Percentiles rank a stretch among this genome's conserved stretches.
Conservation (phyloP, 2,797 vertebrate species). For the Thamnophis elegans region DNA sequence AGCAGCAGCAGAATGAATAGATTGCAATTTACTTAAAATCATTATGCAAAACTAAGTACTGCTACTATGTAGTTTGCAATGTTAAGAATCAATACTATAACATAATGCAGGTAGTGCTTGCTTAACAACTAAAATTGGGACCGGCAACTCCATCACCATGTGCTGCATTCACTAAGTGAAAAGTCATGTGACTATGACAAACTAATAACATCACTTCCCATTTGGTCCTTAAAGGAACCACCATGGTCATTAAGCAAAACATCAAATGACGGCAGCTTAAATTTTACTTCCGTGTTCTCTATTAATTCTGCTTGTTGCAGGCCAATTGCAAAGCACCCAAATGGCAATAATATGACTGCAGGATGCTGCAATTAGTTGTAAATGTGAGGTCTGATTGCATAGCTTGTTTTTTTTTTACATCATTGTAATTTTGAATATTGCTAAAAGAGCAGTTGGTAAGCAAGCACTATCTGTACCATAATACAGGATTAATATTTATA, state of each 20-base stretch:
- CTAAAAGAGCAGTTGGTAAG: not conserved
- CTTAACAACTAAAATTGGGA: not conserved
- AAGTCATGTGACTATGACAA: not conserved
- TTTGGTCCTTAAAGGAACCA: not conserved
- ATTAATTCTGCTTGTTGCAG: not conserved
- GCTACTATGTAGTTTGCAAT: not conserved
- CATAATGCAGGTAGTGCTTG: not conserved
- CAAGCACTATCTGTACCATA: not conserved
- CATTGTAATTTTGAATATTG: not conserved
- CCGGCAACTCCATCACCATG: not conserved
- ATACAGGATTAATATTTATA: not conserved
- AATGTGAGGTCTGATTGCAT: not conserved
- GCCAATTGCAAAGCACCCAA: not conserved
- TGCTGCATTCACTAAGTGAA: not conserved
- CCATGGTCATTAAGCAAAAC: not conserved
- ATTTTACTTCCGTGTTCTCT: not conserved
- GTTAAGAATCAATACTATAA: not conserved
- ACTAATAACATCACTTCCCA: not conserved
- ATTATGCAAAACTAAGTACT: not conserved
- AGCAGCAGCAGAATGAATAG: not conserved
- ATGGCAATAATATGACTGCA: not conserved
- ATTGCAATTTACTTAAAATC: conserved; percentile 6
- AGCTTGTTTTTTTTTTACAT: not conserved
- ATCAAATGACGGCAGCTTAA: not conserved
- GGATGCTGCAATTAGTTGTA: not conserved